Percentiles rank a stretch among this genome's conserved stretches.
Evolutionary conservation across 2,888 invertebrate genomes (phyloP).

Genomic region (Xiphydria camelus): DNA sequence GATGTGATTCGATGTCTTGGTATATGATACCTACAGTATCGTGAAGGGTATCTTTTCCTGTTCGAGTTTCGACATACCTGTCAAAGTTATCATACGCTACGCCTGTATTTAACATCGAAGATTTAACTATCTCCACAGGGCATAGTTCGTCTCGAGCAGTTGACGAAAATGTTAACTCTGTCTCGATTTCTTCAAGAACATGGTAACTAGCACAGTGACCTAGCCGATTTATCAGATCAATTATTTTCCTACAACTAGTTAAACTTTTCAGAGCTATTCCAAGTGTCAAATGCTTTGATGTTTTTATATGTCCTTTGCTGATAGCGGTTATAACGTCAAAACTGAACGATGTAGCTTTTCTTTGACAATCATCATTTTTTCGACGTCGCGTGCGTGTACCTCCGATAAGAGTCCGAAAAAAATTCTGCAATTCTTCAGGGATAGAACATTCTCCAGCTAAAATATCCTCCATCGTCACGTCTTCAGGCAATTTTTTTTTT

Average conservation of each 20-base stretch:
- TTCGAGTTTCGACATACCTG: slow-evolving; percentile 23
- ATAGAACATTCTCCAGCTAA: neutral
- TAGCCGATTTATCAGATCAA: slow-evolving; percentile 25
- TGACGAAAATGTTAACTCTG: slow-evolving; percentile 20
- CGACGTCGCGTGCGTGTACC: neutral
- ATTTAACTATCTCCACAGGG: slow-evolving; percentile 14
- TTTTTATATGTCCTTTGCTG: slow-evolving; percentile 15
- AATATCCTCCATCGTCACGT: neutral
- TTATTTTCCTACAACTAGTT: slow-evolving; percentile 21
- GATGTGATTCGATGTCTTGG: slow-evolving; percentile 18
- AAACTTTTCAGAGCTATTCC: slow-evolving; percentile 28
- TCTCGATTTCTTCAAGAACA: slow-evolving; percentile 26
- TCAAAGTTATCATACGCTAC: slow-evolving; percentile 24
- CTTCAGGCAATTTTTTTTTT: neutral
- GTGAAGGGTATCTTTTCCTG: slow-evolving; percentile 25
- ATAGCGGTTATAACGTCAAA: neutral
- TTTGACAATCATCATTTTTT: neutral
- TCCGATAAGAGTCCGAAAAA: neutral
- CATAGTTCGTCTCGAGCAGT: slow-evolving; percentile 1
- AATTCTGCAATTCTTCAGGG: neutral
- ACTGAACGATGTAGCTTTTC: neutral
- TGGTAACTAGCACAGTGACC: slow-evolving; percentile 26
- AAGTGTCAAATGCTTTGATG: slow-evolving; percentile 26
- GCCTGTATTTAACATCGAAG: slow-evolving; percentile 13
- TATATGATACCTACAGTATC: slow-evolving; percentile 27